A percentile compares a stretch with the other conserved stretches of the same genome.
Conservation (phyloP, 2,113 vertebrate genomes). For the Verasper variegatus region DNA sequence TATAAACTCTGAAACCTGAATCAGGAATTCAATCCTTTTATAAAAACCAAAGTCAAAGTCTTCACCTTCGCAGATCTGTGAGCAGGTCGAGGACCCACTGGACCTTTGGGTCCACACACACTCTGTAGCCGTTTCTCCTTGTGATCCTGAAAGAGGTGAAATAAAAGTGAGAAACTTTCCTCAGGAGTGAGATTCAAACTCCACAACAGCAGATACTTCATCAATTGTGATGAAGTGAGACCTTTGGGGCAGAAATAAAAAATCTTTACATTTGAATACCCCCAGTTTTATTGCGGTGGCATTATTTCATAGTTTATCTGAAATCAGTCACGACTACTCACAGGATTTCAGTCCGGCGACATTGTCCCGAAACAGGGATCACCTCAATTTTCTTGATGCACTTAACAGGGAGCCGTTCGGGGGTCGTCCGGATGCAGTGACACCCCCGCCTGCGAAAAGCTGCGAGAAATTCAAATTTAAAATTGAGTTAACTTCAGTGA, state of each 20-base stretch:
- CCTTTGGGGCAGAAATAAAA: too few relatives aligned
- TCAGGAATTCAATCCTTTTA: too few relatives aligned
- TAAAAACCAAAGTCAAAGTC: background rate
- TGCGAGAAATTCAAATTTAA: background rate
- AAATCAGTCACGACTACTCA: conserved; percentile 23
- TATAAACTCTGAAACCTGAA: too few relatives aligned
- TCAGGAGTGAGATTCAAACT: too few relatives aligned
- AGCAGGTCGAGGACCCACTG: conserved; percentile 17
- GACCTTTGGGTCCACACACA: background rate
- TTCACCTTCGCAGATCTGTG: background rate
- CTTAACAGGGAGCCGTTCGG: accelerated
- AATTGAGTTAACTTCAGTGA: background rate
- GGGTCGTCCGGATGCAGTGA: accelerated
- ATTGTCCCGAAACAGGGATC: conserved; percentile 31
- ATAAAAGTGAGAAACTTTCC: background rate
- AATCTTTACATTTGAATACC: too few relatives aligned
- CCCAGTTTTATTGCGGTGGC: too few relatives aligned
- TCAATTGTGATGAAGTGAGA: too few relatives aligned
- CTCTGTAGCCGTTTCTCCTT: accelerated
- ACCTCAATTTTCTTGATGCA: conserved; percentile 20
- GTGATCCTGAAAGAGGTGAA: conserved; percentile 34
- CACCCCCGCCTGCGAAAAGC: background rate
- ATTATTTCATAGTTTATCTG: too few relatives aligned
- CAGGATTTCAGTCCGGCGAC: conserved; percentile 42
- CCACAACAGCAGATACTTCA: too few relatives aligned